These are phyloP conservation scores for Lordiphosa collinella DNA, from an alignment of 1,140 invertebrate genomes.

Conservation along the genomic window DNA sequence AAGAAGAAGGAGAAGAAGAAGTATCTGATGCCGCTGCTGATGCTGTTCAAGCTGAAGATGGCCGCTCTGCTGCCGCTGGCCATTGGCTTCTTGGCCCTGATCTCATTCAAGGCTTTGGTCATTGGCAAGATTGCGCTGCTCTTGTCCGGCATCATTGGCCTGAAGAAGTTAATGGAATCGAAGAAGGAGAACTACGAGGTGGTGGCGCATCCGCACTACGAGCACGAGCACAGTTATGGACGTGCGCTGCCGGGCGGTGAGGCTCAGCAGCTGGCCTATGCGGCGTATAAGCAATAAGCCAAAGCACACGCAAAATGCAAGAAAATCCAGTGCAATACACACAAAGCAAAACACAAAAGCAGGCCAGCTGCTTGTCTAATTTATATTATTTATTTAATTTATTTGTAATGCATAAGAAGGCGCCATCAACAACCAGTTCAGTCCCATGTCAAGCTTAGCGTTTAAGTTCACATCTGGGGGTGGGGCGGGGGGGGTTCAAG, in stretches of 20 bases:
- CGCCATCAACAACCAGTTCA: slow-evolving; percentile 40
- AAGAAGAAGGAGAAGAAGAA: slow-evolving; percentile 87
- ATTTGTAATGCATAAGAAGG: slow-evolving; percentile 68
- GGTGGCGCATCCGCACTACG: slow-evolving; percentile 84
- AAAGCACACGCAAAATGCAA: slow-evolving; percentile 15
- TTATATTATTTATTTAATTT: slow-evolving; percentile 78
- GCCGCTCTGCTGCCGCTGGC: slow-evolving; percentile 87
- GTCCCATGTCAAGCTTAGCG: slow-evolving; percentile 19
- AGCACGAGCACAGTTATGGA: slow-evolving; percentile 83
- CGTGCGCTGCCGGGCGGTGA: slow-evolving; percentile 80
- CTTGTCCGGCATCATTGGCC: slow-evolving; percentile 86
- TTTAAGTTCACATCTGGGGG: slow-evolving; percentile 30
- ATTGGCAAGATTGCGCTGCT: slow-evolving; percentile 90
- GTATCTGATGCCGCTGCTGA: slow-evolving; percentile 86
- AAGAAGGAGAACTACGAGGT: slow-evolving; percentile 88
- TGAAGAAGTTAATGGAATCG: slow-evolving; percentile 88
- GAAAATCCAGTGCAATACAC: slow-evolving; percentile 70
- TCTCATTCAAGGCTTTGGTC: slow-evolving; percentile 90
- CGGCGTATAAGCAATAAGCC: slow-evolving; percentile 80
- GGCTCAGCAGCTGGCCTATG: slow-evolving; percentile 84
- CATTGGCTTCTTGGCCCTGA: slow-evolving; percentile 87
- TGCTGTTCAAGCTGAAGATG: slow-evolving; percentile 89
- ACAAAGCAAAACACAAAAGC: slow-evolving; percentile 30
- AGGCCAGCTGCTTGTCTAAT: slow-evolving; percentile 41
- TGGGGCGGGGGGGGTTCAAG: slow-evolving; percentile 11